phyloP scores from a whole-genome alignment of 2,797 vertebrate genomes.

The Takifugu ocellatus region DNA sequence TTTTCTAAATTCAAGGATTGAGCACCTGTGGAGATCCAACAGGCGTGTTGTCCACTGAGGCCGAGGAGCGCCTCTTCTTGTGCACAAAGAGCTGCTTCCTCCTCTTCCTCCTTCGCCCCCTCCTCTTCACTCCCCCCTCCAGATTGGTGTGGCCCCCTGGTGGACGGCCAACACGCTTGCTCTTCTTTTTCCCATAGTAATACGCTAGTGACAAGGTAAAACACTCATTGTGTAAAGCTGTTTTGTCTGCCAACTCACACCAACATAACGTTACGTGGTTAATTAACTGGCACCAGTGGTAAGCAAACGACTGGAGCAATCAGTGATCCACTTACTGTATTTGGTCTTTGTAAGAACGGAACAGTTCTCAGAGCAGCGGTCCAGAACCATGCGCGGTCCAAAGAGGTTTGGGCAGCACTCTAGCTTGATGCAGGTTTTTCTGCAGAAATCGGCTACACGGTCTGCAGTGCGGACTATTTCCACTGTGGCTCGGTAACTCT shows the following conservation, averaged over 20 bases:
- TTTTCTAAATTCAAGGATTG: background rate
- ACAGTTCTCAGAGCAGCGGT: slow-evolving; percentile 96
- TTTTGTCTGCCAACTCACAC: too few species aligned
- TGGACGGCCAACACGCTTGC: slow-evolving; percentile 89
- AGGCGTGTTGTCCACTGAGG: slow-evolving; percentile 95
- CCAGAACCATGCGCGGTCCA: slow-evolving; percentile 93
- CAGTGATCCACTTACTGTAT: slow-evolving; percentile 84
- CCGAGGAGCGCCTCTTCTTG: slow-evolving; percentile 92
- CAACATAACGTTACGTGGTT: background rate
- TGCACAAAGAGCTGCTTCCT: slow-evolving; percentile 96
- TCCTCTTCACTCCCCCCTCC: slow-evolving; percentile 90
- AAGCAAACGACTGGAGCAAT: slow-evolving; percentile 8
- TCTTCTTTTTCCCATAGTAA: slow-evolving; percentile 95
- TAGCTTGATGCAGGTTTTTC: slow-evolving; percentile 94
- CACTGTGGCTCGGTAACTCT: slow-evolving; percentile 96
- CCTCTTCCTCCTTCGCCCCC: slow-evolving; percentile 90
- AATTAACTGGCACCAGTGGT: background rate
- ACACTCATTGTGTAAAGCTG: slow-evolving; percentile 9
- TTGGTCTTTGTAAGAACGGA: slow-evolving; percentile 99
- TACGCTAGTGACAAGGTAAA: slow-evolving; percentile 78
- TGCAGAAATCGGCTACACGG: slow-evolving; percentile 93
- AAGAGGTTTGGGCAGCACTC: slow-evolving; percentile 98
- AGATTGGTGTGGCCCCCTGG: slow-evolving; percentile 91
- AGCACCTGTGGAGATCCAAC: slow-evolving; percentile 93
- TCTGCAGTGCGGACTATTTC: slow-evolving; percentile 95